Evolutionary conservation across 2,888 invertebrate genomes (phyloP).

Genomic region (Heliconius ismenius): DNA sequence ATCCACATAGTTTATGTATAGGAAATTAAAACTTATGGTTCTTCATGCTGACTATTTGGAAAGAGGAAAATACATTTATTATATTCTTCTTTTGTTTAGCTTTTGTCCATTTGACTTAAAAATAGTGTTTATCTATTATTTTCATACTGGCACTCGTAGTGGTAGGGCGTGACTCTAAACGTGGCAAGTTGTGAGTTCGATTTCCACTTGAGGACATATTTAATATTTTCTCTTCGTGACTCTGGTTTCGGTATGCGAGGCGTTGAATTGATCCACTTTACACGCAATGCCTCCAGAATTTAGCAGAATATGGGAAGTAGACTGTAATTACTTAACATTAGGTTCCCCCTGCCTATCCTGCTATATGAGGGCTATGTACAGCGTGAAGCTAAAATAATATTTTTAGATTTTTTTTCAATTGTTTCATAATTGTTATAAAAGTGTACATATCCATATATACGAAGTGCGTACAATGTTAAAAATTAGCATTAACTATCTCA

Average conservation of each 20-base stretch:
- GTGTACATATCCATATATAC: no score
- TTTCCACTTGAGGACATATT: background rate
- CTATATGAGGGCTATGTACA: background rate
- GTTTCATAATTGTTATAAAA: background rate
- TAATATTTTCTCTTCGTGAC: background rate
- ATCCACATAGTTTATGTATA: conserved; percentile 70
- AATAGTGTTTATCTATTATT: no score
- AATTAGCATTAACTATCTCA: no score
- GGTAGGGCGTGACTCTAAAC: background rate
- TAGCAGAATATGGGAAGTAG: background rate
- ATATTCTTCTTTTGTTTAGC: no score
- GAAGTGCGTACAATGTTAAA: no score
- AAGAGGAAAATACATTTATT: conserved; percentile 48
- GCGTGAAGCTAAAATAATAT: background rate
- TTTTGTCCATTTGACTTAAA: no score
- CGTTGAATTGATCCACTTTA: background rate
- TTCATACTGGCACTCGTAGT: no score
- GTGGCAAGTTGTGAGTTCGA: background rate
- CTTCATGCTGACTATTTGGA: conserved; percentile 56
- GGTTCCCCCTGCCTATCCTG: background rate
- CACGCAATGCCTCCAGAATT: background rate
- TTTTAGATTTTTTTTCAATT: background rate
- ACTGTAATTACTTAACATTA: background rate
- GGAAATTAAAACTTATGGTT: conserved; percentile 70
- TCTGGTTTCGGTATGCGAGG: background rate